Conservation (phyloP, 2,888 invertebrate genomes). For the Latheticus oryzae region DNA sequence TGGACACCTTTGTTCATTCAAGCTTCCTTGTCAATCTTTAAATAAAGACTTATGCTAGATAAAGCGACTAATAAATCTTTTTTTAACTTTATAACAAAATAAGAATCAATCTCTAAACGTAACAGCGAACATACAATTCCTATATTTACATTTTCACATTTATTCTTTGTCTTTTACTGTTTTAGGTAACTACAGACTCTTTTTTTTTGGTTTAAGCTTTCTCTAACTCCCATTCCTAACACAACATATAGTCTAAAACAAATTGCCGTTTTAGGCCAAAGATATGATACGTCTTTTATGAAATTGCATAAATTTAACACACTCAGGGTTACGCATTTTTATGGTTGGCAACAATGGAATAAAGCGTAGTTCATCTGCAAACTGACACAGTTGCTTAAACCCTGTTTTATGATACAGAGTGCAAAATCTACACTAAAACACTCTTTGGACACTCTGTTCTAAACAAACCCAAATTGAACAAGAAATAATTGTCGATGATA, state of each 20-base stretch:
- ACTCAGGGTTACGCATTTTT: conserved; percentile 29
- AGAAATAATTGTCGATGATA: conserved; percentile 6
- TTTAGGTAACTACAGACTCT: conserved; percentile 34
- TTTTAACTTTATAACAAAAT: conserved; percentile 44
- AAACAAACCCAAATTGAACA: conserved; percentile 6
- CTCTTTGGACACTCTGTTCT: conserved; percentile 19
- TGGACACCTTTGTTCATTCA: conserved; percentile 25
- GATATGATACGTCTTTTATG: conserved; percentile 49
- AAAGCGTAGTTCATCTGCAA: conserved; percentile 22
- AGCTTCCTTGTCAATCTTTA: conserved; percentile 19
- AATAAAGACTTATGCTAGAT: conserved; percentile 32
- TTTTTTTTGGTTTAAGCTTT: conserved; percentile 32
- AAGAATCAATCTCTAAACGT: conserved; percentile 49
- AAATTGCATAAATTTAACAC: conserved; percentile 38
- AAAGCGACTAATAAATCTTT: conserved; percentile 38
- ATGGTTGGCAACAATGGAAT: conserved; percentile 28
- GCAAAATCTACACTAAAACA: conserved; percentile 17
- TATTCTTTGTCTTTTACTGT: conserved; percentile 45
- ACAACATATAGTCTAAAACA: conserved; percentile 46
- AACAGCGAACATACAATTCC: conserved; percentile 54
- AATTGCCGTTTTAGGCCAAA: conserved; percentile 54
- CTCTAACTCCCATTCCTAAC: conserved; percentile 39
- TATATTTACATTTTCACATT: conserved; percentile 59
- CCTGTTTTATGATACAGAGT: conserved; percentile 31
- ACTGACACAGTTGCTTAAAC: conserved; percentile 24